These are phyloP conservation scores for Bos taurus DNA, from an alignment of 2,113 vertebrate genomes.

Conservation along the genomic window DNA sequence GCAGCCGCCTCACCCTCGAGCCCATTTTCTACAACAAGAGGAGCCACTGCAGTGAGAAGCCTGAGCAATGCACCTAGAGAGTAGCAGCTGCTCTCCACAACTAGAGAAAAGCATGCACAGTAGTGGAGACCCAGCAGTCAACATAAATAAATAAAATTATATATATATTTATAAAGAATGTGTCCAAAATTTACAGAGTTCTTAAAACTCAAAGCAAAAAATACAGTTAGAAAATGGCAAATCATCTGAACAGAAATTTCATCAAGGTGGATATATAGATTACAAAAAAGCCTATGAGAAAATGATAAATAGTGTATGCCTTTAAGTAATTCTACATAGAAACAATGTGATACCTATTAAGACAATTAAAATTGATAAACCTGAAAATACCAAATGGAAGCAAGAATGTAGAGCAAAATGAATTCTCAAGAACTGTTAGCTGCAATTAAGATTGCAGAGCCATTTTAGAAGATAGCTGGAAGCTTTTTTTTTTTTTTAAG, in stretches of 20 bases:
- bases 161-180: neutral
- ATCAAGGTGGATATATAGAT: neutral
- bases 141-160: neutral
- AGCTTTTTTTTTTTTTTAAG: neutral
- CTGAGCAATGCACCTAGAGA: neutral
- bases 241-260: neutral
- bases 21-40: neutral
- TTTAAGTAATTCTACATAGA: neutral
- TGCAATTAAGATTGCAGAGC: neutral
- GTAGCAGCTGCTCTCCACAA: neutral
- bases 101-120: neutral
- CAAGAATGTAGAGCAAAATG: neutral
- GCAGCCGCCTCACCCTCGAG: neutral
- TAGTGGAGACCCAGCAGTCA: neutral
- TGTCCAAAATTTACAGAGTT: neutral
- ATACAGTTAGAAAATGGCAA: neutral
- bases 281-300: neutral
- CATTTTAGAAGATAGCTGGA: neutral
- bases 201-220: neutral
- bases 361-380: neutral
- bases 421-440: neutral
- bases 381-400: neutral
- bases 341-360: neutral
- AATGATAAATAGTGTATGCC: neutral
- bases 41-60: neutral